These are phyloP conservation scores for Sebastes elongatus DNA, from an alignment of 2,797 vertebrate species.

Conservation along the genomic window DNA sequence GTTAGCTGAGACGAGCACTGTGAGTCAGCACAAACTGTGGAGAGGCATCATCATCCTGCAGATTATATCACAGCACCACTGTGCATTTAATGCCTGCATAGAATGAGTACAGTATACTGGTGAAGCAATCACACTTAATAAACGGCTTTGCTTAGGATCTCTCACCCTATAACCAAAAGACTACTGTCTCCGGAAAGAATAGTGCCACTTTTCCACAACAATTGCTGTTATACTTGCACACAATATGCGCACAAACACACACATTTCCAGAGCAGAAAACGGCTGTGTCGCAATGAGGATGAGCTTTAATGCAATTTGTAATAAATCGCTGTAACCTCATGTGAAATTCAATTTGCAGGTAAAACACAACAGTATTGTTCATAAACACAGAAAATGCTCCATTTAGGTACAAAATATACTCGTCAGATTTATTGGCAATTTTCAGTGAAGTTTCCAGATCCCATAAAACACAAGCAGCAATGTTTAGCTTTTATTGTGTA, in stretches of 20 bases:
- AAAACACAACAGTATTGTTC: not conserved
- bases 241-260: not conserved
- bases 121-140: not conserved
- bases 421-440: not conserved
- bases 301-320: not conserved
- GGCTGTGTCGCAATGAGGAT: not conserved
- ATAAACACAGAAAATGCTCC: not conserved
- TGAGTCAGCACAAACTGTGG: not conserved
- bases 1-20: not conserved
- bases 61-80: not conserved
- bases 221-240: not conserved
- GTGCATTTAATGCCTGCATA: not conserved
- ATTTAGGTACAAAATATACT: not conserved
- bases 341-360: constrained; percentile 15
- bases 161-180: not conserved
- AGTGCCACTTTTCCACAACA: not conserved
- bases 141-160: not conserved
- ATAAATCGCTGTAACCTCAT: constrained; percentile 17
- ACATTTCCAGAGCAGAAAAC: not conserved
- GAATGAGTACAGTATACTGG: not conserved
- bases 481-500: not conserved
- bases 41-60: not conserved
- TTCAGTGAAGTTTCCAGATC: not conserved
- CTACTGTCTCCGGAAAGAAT: not conserved
- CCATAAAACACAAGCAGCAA: not conserved